Conservation (phyloP, 30 jellyfish, hydroid and myxozoan genomes). For the Aurelia sp. region DNA sequence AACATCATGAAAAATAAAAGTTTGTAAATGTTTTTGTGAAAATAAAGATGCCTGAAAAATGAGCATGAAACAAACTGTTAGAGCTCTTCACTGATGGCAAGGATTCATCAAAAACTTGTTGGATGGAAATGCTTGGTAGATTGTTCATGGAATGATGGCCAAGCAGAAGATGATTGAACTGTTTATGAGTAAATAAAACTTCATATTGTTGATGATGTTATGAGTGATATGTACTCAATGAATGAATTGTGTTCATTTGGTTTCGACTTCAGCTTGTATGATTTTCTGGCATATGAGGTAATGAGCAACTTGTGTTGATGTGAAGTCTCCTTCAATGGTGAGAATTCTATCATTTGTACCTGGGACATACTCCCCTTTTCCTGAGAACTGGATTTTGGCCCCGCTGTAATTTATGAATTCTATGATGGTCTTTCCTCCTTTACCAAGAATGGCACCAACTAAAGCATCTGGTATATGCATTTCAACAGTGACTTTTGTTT, state of each 20-base stretch:
- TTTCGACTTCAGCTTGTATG: conserved; percentile 89
- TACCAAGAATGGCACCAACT: conserved; percentile 97
- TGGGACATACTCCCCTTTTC: conserved; percentile 96
- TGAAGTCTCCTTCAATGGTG: conserved; percentile 95
- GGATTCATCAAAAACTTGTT: no score
- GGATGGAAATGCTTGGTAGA: no score
- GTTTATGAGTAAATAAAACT: no score
- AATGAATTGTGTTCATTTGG: conserved; percentile 17
- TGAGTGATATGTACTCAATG: no score
- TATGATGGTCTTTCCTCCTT: conserved; percentile 94
- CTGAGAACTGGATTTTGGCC: conserved; percentile 97
- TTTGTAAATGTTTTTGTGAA: no score
- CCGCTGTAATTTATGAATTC: conserved; percentile 98
- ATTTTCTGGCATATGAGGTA: conserved; percentile 94
- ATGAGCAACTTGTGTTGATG: conserved; percentile 94
- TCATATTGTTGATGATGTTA: no score
- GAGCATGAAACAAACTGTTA: no score
- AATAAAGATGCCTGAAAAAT: no score
- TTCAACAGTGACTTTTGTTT: conserved; percentile 91
- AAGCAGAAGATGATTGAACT: no score
- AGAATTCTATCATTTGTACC: conserved; percentile 95
- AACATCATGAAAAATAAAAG: no score
- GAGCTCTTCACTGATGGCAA: no score
- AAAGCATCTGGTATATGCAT: conserved; percentile 94
- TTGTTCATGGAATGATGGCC: no score